Percentiles rank a stretch among this genome's conserved stretches.
Conservation (phyloP, 2,113 vertebrate species). For the Narcine bancroftii region DNA sequence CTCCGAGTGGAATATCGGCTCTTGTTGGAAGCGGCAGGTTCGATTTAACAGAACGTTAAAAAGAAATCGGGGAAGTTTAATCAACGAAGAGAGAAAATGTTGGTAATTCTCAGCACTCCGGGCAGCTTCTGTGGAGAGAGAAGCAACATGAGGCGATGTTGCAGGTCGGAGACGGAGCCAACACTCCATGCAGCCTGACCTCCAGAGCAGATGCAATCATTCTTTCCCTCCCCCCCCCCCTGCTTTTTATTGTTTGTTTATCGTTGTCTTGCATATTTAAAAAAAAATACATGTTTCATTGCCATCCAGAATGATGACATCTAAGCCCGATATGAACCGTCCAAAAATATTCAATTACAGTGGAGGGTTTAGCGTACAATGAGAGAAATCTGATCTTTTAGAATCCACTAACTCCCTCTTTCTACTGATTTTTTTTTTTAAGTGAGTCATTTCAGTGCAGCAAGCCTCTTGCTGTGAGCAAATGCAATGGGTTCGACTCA, state of each 20-base stretch:
- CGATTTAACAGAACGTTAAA: too few relatives aligned
- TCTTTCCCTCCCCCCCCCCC: too few relatives aligned
- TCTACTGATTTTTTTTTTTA: background rate
- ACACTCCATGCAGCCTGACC: too few relatives aligned
- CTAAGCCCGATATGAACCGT: background rate
- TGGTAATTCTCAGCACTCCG: too few relatives aligned
- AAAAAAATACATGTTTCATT: background rate
- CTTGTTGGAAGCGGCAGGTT: too few relatives aligned
- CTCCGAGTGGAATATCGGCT: too few relatives aligned
- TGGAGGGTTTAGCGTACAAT: background rate
- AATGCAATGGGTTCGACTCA: background rate
- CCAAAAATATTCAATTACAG: background rate
- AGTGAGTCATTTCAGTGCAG: too few relatives aligned
- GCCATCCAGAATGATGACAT: background rate
- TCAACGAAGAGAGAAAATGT: too few relatives aligned
- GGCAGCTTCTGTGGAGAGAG: too few relatives aligned
- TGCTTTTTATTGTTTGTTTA: background rate
- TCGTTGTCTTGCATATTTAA: background rate
- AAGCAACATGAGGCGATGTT: too few relatives aligned
- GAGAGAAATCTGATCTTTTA: background rate
- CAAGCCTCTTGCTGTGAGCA: background rate
- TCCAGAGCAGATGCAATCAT: background rate
- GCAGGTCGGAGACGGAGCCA: too few relatives aligned
- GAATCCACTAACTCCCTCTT: background rate
- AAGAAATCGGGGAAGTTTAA: too few relatives aligned